Evolutionary conservation across 92 coral and sea anemone genomes (phyloP), one percentile per base, ranked within the genome.

Genomic region (Parazoanthus swiftii): DNA sequence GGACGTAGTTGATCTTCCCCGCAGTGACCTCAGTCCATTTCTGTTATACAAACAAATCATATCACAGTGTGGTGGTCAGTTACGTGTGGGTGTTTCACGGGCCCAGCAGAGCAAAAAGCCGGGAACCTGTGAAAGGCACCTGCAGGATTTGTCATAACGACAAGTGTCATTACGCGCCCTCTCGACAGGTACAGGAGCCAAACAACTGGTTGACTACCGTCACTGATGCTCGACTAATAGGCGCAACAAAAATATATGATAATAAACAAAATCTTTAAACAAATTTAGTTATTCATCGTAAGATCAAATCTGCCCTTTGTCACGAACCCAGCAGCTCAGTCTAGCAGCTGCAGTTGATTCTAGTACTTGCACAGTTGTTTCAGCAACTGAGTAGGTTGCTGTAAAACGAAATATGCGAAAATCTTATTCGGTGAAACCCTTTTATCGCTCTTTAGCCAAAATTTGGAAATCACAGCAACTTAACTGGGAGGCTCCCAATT

Each of bases 11-110:
- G 35, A 9, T 46, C 39, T 46, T 33, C 9, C 18, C 42, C 21
- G 6, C 23, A 37, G 87, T 84, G 87, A 84, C 39, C 87, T 84
- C 87, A 84, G 38, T 70, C 8, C 78, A 2, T 16, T 44, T 84
- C 7, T 71, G 87, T 71, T 46, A 71, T 25, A 18, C 42, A 48
- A 79, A 71, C 42, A 84, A 84, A 71, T 39, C 44, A 5, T 44
- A 70, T 84, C 77, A 44, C 79, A 70, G 77, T 29, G 77, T 18
- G 36, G 74, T 84, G 77, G 70, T 46, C 78, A 56, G 85, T 10
- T 16, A 8, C 50, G 46, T 80, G 77, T 36, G 74, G 46, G 51
- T 76, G 72, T 36, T 39, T 20, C 26, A 6, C 36, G 35, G 21
- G 74, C 86, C 46, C 56, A 84, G 71, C 66, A 70, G 77, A 84